phyloP scores from a whole-genome alignment of 2,113 vertebrate genomes.

The Sterna hirundo region DNA sequence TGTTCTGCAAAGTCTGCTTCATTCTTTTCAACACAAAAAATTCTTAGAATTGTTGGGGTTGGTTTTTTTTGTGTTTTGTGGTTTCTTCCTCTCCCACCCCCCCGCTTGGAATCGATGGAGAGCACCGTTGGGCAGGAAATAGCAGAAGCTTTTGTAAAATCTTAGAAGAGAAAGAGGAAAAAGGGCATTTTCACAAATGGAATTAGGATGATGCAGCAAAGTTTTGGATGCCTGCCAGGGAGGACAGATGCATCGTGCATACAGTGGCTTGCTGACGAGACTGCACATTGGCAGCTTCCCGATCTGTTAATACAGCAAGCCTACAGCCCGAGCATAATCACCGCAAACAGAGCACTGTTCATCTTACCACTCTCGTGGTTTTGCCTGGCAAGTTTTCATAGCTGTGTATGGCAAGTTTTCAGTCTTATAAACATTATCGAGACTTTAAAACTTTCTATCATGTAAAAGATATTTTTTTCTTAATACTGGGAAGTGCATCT shows the following conservation, averaged over 20 bases:
- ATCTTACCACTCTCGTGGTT: not conserved
- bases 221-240: not conserved
- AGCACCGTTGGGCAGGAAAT: constrained; percentile 9
- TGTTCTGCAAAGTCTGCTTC: not conserved
- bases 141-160: constrained; percentile 41
- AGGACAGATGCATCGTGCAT: not conserved
- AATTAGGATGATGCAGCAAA: not conserved
- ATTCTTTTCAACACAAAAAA: not conserved
- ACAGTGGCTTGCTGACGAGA: not conserved
- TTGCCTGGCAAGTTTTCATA: not conserved
- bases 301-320: not conserved
- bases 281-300: not conserved
- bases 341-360: constrained; percentile 57
- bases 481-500: not conserved
- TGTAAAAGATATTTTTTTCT: not conserved
- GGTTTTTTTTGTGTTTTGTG: not conserved
- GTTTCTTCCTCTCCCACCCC: not conserved
- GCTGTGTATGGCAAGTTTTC: not conserved
- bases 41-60: not conserved
- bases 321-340: not conserved
- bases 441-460: not conserved
- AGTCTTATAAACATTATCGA: not conserved
- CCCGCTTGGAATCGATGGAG: not conserved
- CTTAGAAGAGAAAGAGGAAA: constrained; percentile 1
- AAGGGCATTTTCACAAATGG: constrained; percentile 31